Conservation (phyloP, 2,797 vertebrate genomes). For the Helarctos malayanus region DNA sequence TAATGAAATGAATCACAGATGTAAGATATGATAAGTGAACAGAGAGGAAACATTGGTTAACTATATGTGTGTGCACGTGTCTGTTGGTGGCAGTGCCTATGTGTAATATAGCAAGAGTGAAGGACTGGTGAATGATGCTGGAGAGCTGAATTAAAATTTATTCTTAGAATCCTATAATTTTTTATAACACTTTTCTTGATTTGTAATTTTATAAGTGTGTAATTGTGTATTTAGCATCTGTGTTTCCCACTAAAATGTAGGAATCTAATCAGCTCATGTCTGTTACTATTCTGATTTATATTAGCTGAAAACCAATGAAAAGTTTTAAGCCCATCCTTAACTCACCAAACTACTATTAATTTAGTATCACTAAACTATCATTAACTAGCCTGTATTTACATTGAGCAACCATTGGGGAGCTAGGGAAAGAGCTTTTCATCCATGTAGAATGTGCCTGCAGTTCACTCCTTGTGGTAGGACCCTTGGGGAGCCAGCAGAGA, state of each 20-base stretch:
- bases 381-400: neutral
- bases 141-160: neutral
- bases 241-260: neutral
- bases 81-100: neutral
- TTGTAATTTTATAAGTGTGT: neutral
- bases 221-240: neutral
- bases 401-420: neutral
- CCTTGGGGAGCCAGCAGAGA: neutral
- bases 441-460: rapidly evolving
- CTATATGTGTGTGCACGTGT: neutral
- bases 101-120: neutral
- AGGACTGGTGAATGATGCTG: neutral
- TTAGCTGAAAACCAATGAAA: neutral
- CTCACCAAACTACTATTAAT: neutral
- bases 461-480: neutral
- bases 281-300: neutral
- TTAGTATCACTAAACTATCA: neutral
- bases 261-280: neutral
- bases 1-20: neutral
- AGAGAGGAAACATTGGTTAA: neutral
- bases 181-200: neutral
- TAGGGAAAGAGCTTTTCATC: neutral
- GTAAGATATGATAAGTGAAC: neutral
- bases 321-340: neutral
- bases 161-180: neutral